A percentile compares a stretch with the other conserved stretches of the same genome.
Conservation (phyloP, 37 sponge, comb jelly and placozoan genomes). For the Petrosia ficiformis region DNA sequence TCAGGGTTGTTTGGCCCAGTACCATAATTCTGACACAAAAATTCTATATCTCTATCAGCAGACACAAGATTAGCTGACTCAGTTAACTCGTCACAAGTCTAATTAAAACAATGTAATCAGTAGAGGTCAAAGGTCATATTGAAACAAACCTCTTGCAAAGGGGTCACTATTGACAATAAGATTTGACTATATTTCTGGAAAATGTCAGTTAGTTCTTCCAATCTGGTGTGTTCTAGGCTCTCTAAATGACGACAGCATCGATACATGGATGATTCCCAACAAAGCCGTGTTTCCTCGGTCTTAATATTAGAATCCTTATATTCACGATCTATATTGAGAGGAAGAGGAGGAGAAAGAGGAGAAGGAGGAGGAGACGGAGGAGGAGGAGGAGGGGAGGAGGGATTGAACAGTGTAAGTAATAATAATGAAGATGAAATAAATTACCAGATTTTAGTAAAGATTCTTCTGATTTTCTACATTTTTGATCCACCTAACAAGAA, state of each 20-base stretch:
- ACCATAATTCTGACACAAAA: constrained; percentile 40
- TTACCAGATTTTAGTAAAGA: constrained; percentile 46
- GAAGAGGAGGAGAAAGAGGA: background rate
- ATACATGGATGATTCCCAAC: constrained; percentile 83
- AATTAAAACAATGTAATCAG: background rate
- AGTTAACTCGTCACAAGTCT: constrained; percentile 47
- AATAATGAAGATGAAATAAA: background rate
- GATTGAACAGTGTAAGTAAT: background rate
- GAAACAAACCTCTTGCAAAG: constrained; percentile 39
- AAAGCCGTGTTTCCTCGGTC: constrained; percentile 67
- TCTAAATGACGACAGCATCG: constrained; percentile 64
- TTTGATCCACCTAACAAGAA: constrained; percentile 51
- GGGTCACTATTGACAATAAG: constrained; percentile 32
- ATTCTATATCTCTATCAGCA: constrained; percentile 33
- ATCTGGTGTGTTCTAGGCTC: constrained; percentile 50
- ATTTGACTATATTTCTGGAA: constrained; percentile 54
- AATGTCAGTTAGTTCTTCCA: constrained; percentile 38
- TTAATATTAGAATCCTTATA: constrained; percentile 63
- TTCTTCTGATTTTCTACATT: constrained; percentile 65
- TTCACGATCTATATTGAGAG: constrained; percentile 40
- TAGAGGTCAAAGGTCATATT: background rate
- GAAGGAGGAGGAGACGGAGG: background rate
- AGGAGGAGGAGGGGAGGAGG: background rate
- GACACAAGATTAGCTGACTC: constrained; percentile 18
- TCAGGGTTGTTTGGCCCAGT: constrained; percentile 76